Conservation (phyloP, 1,140 invertebrate species). For the Ceratitis capitata region DNA sequence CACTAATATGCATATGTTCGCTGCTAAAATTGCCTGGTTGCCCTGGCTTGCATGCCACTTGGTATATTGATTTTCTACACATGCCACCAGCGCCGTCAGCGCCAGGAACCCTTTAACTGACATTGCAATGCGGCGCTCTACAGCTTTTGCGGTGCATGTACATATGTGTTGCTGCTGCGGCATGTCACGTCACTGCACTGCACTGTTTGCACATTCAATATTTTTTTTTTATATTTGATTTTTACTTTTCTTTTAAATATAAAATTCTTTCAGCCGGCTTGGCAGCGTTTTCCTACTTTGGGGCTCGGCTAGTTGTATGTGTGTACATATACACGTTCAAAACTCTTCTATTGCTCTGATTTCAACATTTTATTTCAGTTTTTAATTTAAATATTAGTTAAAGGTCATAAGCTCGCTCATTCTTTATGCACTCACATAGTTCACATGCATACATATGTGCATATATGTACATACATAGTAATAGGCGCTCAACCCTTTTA, state of each 20-base stretch:
- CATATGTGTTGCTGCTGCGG: not conserved
- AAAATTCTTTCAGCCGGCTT: not conserved
- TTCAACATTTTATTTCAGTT: not conserved
- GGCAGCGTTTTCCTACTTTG: not conserved
- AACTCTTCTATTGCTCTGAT: not conserved
- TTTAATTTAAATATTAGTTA: not conserved
- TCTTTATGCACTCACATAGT: not conserved
- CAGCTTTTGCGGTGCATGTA: not conserved
- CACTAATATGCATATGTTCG: not conserved
- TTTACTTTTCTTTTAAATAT: not conserved
- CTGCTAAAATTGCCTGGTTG: not conserved
- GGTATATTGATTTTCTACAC: conserved; percentile 28
- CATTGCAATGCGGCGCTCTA: not conserved
- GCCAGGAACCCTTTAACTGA: not conserved
- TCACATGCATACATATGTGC: no score
- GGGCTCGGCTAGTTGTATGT: not conserved
- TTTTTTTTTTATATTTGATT: not conserved
- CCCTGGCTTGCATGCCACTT: not conserved
- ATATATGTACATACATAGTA: no score
- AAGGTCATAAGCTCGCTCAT: not conserved
- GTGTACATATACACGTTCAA: no score
- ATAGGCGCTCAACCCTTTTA: not conserved
- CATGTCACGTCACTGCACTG: conserved; percentile 14
- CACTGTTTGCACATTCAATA: no score
- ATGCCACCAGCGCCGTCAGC: not conserved